phyloP scores from a whole-genome alignment of 2,888 invertebrate species.

The Halictus quadricinctus region DNA sequence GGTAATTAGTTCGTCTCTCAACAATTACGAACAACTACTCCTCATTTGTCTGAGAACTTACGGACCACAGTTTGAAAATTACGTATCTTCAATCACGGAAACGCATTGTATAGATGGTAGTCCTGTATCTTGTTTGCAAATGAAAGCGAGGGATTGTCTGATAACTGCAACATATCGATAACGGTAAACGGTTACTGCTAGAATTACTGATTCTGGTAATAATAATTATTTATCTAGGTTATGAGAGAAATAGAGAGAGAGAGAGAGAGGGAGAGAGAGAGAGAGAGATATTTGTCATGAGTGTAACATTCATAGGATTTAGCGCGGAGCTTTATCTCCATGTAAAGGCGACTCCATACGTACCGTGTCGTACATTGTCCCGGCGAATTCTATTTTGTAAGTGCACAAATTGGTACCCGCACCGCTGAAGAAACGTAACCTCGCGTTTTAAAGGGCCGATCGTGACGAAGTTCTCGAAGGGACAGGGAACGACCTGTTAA shows the following conservation, averaged over 20 bases:
- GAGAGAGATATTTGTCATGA: conserved; percentile 32
- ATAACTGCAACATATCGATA: conserved; percentile 65
- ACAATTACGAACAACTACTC: background rate
- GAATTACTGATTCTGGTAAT: conserved; percentile 44
- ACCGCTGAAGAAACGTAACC: conserved; percentile 49
- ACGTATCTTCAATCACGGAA: background rate
- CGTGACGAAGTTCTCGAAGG: conserved; percentile 4
- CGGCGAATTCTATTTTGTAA: conserved; percentile 49
- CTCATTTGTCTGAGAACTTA: no score
- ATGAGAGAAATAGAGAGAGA: background rate
- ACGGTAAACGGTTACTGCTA: conserved; percentile 60
- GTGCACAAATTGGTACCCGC: conserved; percentile 47
- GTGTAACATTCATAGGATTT: conserved; percentile 38
- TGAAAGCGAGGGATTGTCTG: conserved; percentile 20
- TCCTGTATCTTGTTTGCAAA: background rate
- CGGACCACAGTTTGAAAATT: background rate
- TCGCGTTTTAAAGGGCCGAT: conserved; percentile 10
- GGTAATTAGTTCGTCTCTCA: background rate
- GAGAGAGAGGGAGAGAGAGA: background rate
- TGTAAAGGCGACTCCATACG: conserved; percentile 27
- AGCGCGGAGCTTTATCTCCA: conserved; percentile 35
- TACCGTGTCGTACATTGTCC: conserved; percentile 30
- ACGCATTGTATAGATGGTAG: background rate
- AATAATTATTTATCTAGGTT: conserved; percentile 41
- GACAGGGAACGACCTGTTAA: conserved; percentile 21